A percentile compares a stretch with the other conserved stretches of the same genome.
phyloP scores from a whole-genome alignment of 2,888 invertebrate genomes.

The Sarcophaga rosellei region DNA sequence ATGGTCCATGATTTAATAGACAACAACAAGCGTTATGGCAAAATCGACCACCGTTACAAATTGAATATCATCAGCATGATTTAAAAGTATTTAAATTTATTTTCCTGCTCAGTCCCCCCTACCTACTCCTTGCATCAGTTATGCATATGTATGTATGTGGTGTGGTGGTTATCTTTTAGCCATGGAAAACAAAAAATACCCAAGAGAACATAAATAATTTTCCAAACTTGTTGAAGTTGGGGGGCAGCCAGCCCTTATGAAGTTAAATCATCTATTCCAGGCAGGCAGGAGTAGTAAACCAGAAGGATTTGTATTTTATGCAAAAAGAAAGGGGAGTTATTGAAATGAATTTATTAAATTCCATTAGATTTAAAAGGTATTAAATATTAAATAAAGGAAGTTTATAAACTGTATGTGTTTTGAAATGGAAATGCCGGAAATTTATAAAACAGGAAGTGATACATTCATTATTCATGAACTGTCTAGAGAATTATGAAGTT shows the following conservation, averaged over 20 bases:
- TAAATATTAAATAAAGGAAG: conserved; percentile 10
- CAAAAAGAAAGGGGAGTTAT: conserved; percentile 41
- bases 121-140: background rate
- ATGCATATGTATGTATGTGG: background rate
- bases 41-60: conserved; percentile 76
- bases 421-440: background rate
- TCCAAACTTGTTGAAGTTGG: background rate
- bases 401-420: background rate
- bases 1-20: conserved; percentile 52
- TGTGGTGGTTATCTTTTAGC: background rate
- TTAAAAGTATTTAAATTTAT: conserved; percentile 68
- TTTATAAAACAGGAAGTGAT: background rate
- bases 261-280: background rate
- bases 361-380: conserved; percentile 58
- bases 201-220: background rate
- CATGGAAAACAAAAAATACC: background rate
- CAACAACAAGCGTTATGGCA: conserved; percentile 3
- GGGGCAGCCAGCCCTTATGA: background rate
- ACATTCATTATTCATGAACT: background rate
- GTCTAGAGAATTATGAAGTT: background rate
- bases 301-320: background rate
- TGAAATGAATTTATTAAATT: conserved; percentile 65
- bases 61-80: conserved; percentile 74
- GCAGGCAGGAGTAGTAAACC: background rate
- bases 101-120: too few relatives aligned